Conservation (phyloP, 2,113 vertebrate genomes). For the Rhinopithecus roxellana region DNA sequence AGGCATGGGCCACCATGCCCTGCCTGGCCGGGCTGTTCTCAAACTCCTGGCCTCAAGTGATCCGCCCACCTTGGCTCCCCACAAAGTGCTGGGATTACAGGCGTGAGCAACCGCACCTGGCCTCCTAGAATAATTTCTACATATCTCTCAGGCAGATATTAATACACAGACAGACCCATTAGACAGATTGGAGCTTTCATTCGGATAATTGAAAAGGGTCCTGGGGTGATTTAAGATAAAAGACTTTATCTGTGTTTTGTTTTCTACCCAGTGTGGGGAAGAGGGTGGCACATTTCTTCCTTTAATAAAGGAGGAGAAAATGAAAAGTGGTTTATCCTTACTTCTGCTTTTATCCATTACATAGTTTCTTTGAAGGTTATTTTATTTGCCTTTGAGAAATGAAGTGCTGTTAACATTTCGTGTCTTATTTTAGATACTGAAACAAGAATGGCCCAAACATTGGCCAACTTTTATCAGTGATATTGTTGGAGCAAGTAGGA, state of each 20-base stretch:
- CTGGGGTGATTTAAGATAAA: not conserved
- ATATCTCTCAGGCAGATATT: not conserved
- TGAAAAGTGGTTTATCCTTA: not conserved
- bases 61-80: no score
- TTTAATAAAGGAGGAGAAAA: not conserved
- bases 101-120: rapidly evolving
- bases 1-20: no score
- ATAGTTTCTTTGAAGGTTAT: not conserved
- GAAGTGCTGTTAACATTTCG: conserved; percentile 24
- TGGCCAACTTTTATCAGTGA: conserved; percentile 99
- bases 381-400: not conserved
- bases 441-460: conserved; percentile 99
- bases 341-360: not conserved
- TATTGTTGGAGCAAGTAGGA: conserved; percentile 97
- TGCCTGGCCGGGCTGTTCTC: no score
- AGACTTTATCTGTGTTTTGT: not conserved
- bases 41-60: no score
- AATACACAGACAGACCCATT: not conserved
- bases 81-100: no score
- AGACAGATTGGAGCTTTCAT: not conserved
- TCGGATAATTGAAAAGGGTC: not conserved
- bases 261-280: not conserved
- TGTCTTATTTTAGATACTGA: conserved; percentile 90
- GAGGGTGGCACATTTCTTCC: not conserved
- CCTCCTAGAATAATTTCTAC: not conserved